Evolutionary conservation across 2,113 vertebrate species (phyloP).

Genomic region (Chloroceryle aenea): DNA sequence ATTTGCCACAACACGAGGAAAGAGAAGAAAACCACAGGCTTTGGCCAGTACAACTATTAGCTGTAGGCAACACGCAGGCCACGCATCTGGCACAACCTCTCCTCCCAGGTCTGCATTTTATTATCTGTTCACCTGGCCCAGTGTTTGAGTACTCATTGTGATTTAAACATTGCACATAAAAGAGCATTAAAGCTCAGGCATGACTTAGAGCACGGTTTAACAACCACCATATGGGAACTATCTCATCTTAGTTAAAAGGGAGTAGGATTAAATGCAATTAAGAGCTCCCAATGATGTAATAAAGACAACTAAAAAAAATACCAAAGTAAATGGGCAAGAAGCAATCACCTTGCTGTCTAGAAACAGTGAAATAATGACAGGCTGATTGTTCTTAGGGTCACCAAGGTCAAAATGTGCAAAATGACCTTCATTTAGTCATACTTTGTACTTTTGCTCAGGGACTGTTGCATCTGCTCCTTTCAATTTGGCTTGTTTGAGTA

Average conservation of each 20-base stretch:
- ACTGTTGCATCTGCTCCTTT: slow-evolving; percentile 80
- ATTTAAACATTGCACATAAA: background rate
- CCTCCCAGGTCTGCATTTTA: background rate
- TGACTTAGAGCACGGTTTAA: background rate
- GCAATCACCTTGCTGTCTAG: slow-evolving; percentile 44
- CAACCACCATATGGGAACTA: background rate
- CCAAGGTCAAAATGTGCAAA: slow-evolving; percentile 73
- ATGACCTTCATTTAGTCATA: slow-evolving; percentile 79
- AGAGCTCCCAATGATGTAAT: slow-evolving; percentile 40
- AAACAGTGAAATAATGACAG: slow-evolving; percentile 40
- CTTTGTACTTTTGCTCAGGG: slow-evolving; percentile 71
- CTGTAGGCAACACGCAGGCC: background rate
- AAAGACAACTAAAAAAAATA: background rate
- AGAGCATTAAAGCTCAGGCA: background rate
- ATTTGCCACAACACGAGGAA: background rate
- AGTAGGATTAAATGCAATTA: slow-evolving; percentile 43
- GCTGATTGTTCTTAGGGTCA: slow-evolving; percentile 59
- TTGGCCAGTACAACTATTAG: background rate
- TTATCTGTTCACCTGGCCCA: background rate
- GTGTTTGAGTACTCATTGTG: background rate
- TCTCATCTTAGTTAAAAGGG: slow-evolving; percentile 14
- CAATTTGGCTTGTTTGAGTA: slow-evolving; percentile 83
- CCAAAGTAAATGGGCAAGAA: slow-evolving; percentile 9
- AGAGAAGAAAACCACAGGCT: background rate
- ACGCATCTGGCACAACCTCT: background rate